These are phyloP conservation scores for Pocillopora damicornis DNA, from an alignment of 64 coral and sea anemone genomes.

Conservation along the genomic window DNA sequence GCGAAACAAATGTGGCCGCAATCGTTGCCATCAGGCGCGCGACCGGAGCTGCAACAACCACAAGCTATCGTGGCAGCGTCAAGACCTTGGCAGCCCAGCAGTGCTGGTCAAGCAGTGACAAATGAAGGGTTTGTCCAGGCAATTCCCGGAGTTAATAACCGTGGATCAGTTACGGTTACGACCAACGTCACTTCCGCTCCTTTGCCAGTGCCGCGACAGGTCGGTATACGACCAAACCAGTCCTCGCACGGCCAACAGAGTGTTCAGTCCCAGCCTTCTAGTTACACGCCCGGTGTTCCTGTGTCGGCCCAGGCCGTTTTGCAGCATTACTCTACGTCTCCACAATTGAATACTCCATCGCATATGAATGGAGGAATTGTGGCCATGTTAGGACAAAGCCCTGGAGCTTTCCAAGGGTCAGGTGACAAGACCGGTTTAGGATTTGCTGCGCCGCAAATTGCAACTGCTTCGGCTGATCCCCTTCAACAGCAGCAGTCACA, in stretches of 20 bases:
- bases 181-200: not conserved
- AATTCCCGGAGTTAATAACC: not conserved
- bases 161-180: not conserved
- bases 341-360: not conserved
- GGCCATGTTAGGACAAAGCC: not conserved
- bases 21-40: not conserved
- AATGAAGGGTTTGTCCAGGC: constrained; percentile 11
- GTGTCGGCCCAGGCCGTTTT: not conserved
- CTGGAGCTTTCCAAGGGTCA: not conserved
- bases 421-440: not conserved
- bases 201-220: not conserved
- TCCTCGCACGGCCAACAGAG: not conserved
- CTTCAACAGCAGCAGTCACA: constrained; percentile 5
- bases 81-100: not conserved
- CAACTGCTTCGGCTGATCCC: not conserved
- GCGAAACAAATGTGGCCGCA: constrained; percentile 18
- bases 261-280: not conserved
- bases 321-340: not conserved
- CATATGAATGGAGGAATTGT: not conserved
- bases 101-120: not conserved
- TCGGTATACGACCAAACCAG: not conserved
- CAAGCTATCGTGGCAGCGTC: not conserved
- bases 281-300: not conserved
- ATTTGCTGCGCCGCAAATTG: constrained; percentile 9
- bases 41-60: constrained; percentile 7